phyloP scores from a whole-genome alignment of 2,113 vertebrate species.

The Gavia stellata region DNA sequence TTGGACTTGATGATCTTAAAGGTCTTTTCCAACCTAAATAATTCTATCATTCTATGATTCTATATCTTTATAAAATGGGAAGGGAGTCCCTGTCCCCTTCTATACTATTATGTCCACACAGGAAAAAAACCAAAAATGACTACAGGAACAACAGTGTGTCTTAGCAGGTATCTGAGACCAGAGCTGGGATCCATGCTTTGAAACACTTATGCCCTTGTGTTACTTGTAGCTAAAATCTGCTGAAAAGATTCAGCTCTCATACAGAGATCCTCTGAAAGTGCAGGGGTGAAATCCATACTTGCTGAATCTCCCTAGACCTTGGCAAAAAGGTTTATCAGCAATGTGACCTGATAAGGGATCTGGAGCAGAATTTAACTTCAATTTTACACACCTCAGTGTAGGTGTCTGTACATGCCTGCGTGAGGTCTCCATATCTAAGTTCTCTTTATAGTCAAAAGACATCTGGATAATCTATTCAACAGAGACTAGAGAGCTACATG shows the following conservation, averaged over 20 bases:
- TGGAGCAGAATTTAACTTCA: background rate
- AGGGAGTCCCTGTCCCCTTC: background rate
- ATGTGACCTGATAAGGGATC: background rate
- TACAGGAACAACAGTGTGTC: background rate
- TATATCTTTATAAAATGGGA: background rate
- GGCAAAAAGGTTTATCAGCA: background rate
- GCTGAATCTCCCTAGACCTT: background rate
- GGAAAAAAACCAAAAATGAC: background rate
- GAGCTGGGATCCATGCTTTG: background rate
- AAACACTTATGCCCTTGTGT: background rate
- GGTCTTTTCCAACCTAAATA: too few species aligned
- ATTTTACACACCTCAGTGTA: background rate
- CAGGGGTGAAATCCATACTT: background rate
- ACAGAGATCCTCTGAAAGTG: background rate
- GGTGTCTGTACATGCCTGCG: background rate
- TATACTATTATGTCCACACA: background rate
- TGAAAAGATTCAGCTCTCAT: background rate
- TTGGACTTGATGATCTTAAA: too few species aligned
- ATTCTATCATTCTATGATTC: too few species aligned
- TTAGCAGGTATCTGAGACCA: background rate
- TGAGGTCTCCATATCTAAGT: background rate
- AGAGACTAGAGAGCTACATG: background rate
- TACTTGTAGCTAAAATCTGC: background rate
- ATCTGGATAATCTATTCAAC: background rate
- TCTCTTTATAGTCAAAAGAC: background rate